phyloP scores from a whole-genome alignment of 2,113 vertebrate species.

The Gobiocypris rarus region DNA sequence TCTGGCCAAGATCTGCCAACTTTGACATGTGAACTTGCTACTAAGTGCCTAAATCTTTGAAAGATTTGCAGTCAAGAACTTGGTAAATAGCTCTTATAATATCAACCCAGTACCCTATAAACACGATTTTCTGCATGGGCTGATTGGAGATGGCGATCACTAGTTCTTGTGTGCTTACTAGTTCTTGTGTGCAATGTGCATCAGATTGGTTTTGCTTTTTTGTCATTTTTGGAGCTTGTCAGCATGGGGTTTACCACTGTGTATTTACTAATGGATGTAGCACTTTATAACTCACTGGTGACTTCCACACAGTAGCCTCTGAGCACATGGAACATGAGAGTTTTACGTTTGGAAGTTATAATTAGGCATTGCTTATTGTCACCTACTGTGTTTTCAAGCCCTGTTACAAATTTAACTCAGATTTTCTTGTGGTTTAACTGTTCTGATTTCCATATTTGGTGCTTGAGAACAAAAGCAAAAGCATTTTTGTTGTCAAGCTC shows the following conservation, averaged over 20 bases:
- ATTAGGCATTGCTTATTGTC: constrained; percentile 6
- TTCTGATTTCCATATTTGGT: constrained; percentile 44
- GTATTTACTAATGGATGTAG: constrained; percentile 16
- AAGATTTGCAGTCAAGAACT: background rate
- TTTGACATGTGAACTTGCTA: background rate
- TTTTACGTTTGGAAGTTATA: background rate
- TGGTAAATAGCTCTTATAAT: background rate
- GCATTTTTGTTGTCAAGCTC: background rate
- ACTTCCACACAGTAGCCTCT: background rate
- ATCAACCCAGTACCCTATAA: background rate
- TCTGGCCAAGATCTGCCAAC: background rate
- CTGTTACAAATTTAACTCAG: background rate
- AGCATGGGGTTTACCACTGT: background rate
- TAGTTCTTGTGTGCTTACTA: background rate
- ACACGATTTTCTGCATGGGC: background rate
- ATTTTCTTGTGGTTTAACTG: background rate
- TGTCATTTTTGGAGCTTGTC: background rate
- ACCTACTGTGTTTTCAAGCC: background rate
- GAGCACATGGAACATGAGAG: background rate
- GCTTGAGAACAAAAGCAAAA: background rate
- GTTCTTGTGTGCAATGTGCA: background rate
- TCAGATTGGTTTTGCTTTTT: background rate
- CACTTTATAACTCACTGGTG: constrained; percentile 13
- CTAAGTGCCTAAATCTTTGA: background rate
- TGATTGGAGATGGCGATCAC: background rate